Evolutionary conservation across 2,888 invertebrate species (phyloP).

Genomic region (Drosophila aldrichi): DNA sequence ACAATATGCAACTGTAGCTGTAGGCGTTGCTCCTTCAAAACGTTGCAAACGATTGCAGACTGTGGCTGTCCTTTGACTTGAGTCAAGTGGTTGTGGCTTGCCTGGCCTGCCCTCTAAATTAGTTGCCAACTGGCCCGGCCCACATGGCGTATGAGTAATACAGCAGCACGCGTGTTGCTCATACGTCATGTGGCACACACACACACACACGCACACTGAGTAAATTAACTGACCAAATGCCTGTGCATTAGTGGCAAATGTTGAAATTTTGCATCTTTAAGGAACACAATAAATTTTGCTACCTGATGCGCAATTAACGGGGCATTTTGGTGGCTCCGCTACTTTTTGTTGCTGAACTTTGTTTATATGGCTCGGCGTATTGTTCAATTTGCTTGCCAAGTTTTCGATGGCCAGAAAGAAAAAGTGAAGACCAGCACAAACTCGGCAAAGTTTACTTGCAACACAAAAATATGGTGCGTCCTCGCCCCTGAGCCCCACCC

Average conservation of each 20-base stretch:
- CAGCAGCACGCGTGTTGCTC: slow-evolving; percentile 9
- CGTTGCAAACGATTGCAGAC: slow-evolving; percentile 25
- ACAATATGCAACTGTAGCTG: slow-evolving; percentile 54
- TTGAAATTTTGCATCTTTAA: not conserved
- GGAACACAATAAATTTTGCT: slow-evolving; percentile 4
- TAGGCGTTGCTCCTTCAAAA: slow-evolving; percentile 40
- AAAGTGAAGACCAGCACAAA: slow-evolving; percentile 27
- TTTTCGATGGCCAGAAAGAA: slow-evolving; percentile 45
- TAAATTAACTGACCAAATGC: not conserved
- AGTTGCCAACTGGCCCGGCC: slow-evolving; percentile 30
- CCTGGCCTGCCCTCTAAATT: slow-evolving; percentile 40
- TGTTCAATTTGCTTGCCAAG: slow-evolving; percentile 62
- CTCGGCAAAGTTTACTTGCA: slow-evolving; percentile 56
- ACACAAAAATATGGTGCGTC: slow-evolving; percentile 51
- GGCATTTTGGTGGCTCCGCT: slow-evolving; percentile 24
- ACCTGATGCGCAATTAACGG: slow-evolving; percentile 35
- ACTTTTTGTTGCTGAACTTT: slow-evolving; percentile 36
- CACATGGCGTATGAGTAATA: slow-evolving; percentile 41
- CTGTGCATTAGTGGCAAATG: not conserved
- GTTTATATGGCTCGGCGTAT: slow-evolving; percentile 45
- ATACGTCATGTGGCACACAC: slow-evolving; percentile 25
- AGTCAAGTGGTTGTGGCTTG: slow-evolving; percentile 43
- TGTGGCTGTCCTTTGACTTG: slow-evolving; percentile 32
- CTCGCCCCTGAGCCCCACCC: slow-evolving; percentile 11
- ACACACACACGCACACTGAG: no score